A percentile compares a stretch with the other conserved stretches of the same genome.
Conservation (phyloP, 2,113 vertebrate genomes). For the Azemiops feae region DNA sequence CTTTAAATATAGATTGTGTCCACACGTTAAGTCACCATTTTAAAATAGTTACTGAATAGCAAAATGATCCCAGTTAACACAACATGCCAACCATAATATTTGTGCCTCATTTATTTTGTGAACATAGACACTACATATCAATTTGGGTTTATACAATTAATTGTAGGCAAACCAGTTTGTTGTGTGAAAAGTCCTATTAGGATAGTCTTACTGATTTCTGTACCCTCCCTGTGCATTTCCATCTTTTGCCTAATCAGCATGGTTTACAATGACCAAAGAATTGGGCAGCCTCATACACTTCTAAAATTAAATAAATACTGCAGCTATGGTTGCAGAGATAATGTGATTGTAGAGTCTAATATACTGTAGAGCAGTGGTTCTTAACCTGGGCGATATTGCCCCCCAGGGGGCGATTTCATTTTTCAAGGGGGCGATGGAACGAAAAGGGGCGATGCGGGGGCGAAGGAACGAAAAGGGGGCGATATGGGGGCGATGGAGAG, state of each 20-base stretch:
- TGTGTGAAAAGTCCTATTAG: neutral
- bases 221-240: neutral
- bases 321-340: neutral
- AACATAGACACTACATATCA: neutral
- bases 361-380: neutral
- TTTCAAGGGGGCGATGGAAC: too few species aligned
- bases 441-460: too few species aligned
- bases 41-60: neutral
- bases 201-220: neutral
- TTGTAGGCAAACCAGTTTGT: neutral
- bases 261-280: neutral
- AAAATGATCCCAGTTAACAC: neutral
- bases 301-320: neutral
- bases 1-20: neutral
- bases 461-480: too few species aligned
- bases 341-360: neutral
- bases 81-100: neutral
- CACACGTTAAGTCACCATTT: neutral
- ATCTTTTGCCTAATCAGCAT: neutral
- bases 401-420: too few species aligned
- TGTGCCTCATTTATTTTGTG: neutral
- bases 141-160: neutral
- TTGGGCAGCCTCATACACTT: neutral
- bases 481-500: too few species aligned
- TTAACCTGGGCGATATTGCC: too few species aligned